These are phyloP conservation scores for Drosophila repletoides DNA, from an alignment of 1,140 invertebrate species.

Conservation along the genomic window DNA sequence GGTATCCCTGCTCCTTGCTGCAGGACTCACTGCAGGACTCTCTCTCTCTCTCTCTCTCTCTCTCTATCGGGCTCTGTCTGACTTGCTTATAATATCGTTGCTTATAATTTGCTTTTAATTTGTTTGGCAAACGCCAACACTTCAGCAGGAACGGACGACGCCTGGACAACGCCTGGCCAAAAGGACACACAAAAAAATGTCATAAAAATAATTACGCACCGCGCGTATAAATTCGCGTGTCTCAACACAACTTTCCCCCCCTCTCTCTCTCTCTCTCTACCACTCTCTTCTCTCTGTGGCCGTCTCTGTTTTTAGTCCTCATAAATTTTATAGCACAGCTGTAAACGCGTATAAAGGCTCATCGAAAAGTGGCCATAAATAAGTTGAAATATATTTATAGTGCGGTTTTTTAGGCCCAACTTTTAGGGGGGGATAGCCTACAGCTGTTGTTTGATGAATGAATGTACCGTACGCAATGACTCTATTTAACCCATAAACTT, in stretches of 20 bases:
- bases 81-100: constrained; percentile 61
- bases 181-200: constrained; percentile 49
- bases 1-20: constrained; percentile 15
- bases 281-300: neutral
- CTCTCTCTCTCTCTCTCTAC: neutral
- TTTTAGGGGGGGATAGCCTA: constrained; percentile 3
- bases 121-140: constrained; percentile 79
- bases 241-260: constrained; percentile 10
- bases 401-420: constrained; percentile 45
- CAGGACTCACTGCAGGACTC: constrained; percentile 33
- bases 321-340: constrained; percentile 74
- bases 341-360: constrained; percentile 73
- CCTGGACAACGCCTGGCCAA: constrained; percentile 14
- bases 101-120: constrained; percentile 81
- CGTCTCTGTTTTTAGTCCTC: constrained; percentile 3
- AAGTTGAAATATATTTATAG: constrained; percentile 76
- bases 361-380: constrained; percentile 77
- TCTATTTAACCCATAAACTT: constrained; percentile 32
- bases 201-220: constrained; percentile 79
- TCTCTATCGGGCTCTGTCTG: neutral
- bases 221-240: constrained; percentile 54
- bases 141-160: constrained; percentile 53
- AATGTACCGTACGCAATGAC: constrained; percentile 14
- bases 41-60: constrained; percentile 29
- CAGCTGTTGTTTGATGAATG: constrained; percentile 51